Evolutionary conservation across 2,797 vertebrate genomes (phyloP).

Genomic region (Oreochromis mossambicus): DNA sequence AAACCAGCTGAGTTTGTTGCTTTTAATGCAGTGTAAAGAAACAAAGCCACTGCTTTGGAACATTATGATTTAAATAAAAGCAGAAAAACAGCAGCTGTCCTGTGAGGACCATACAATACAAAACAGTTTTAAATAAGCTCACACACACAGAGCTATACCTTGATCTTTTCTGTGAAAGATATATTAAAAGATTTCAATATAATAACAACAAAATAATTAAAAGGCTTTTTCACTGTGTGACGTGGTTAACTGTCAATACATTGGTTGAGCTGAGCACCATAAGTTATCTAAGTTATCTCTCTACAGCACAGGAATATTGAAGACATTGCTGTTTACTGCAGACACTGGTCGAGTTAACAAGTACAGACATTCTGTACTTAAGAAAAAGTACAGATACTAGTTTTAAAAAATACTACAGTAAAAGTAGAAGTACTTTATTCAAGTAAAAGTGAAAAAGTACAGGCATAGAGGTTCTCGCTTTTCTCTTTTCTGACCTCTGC

Average conservation of each 20-base stretch:
- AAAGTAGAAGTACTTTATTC: neutral
- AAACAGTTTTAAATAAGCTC: no score
- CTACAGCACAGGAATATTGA: no score
- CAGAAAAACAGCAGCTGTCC: no score
- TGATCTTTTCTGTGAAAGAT: no score
- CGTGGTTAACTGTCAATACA: no score
- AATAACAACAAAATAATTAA: neutral
- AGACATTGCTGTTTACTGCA: neutral
- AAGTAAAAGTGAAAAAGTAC: rapidly evolving
- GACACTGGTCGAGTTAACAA: rapidly evolving
- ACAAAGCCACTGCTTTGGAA: no score
- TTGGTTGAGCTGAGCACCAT: no score
- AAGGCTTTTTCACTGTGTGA: neutral
- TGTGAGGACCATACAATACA: no score
- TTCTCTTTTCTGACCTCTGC: neutral
- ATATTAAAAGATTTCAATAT: neutral
- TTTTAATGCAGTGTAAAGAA: neutral
- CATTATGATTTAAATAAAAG: no score
- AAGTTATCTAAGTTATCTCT: no score
- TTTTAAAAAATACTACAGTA: neutral
- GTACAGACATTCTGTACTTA: neutral
- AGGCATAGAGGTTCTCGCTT: neutral
- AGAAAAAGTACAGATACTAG: neutral
- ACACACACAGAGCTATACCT: no score
- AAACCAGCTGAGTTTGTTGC: neutral